Conservation (phyloP, 2,888 invertebrate species). For the Tipula helvola region DNA sequence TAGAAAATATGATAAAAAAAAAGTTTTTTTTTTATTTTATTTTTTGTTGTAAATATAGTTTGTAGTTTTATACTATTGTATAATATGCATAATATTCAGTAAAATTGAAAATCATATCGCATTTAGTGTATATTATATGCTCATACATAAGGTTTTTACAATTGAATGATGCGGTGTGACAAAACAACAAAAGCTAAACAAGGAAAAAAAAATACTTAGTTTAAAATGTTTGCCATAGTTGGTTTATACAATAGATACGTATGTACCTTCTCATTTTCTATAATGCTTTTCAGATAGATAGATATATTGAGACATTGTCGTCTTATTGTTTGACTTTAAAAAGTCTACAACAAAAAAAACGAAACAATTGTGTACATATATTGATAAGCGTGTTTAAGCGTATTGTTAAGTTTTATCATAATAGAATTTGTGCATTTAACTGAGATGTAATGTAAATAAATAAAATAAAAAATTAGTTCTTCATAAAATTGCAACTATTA, state of each 20-base stretch:
- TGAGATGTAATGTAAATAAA: background rate
- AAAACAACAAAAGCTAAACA: background rate
- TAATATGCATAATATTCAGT: too few relatives aligned
- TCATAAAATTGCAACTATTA: too few relatives aligned
- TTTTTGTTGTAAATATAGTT: background rate
- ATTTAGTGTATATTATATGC: background rate
- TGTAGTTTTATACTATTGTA: background rate
- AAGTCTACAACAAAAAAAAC: background rate
- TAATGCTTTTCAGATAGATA: background rate
- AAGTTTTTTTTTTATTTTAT: too few relatives aligned
- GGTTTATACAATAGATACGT: background rate
- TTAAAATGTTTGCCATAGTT: background rate
- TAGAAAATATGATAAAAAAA: background rate
- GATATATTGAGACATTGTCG: background rate
- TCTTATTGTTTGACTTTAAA: background rate
- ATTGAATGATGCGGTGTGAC: background rate
- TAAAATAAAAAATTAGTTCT: background rate
- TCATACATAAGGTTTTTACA: background rate
- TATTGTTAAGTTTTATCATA: background rate
- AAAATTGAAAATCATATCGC: background rate
- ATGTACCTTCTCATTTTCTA: background rate
- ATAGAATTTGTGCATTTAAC: background rate
- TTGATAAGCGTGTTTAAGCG: background rate
- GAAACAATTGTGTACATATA: background rate
- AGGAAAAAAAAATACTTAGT: background rate